phyloP scores from a whole-genome alignment of 2,113 vertebrate species.

The Colistium nudipinnis region DNA sequence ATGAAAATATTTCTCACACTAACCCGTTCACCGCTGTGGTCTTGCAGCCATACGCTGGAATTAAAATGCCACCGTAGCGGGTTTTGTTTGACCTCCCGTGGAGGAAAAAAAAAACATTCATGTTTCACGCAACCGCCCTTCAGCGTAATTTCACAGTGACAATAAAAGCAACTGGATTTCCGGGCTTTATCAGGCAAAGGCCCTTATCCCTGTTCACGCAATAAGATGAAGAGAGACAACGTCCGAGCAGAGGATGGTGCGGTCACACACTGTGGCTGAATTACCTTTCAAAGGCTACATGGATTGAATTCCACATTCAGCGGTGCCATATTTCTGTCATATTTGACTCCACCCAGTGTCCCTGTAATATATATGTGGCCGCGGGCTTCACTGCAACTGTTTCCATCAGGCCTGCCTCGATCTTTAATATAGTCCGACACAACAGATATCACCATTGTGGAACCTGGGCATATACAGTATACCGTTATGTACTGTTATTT shows the following conservation, averaged over 20 bases:
- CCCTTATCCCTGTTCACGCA: slow-evolving; percentile 41
- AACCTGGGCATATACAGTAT: background rate
- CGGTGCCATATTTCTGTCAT: background rate
- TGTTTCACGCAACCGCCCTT: too few relatives aligned
- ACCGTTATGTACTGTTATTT: background rate
- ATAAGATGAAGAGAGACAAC: slow-evolving; percentile 31
- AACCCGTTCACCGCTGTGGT: slow-evolving; percentile 16
- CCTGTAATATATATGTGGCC: background rate
- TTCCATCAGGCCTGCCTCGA: background rate
- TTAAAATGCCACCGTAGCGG: slow-evolving; percentile 31
- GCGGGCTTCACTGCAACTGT: background rate
- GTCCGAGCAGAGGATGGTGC: slow-evolving; percentile 17
- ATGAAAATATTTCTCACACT: slow-evolving; percentile 20
- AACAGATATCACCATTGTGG: background rate
- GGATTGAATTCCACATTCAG: slow-evolving; percentile 15
- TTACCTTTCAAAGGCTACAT: slow-evolving; percentile 20
- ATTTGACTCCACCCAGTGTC: background rate
- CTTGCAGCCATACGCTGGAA: slow-evolving; percentile 28
- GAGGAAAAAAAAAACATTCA: slow-evolving; percentile 35
- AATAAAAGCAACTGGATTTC: slow-evolving; percentile 50
- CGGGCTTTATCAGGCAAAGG: slow-evolving; percentile 35
- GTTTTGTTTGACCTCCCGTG: slow-evolving; percentile 26
- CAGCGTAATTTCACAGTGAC: slow-evolving; percentile 26
- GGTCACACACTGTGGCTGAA: slow-evolving; percentile 33
- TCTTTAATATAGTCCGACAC: background rate